These are phyloP conservation scores for Acipenser oxyrinchus DNA, from an alignment of 2,797 vertebrate genomes.

Conservation along the genomic window DNA sequence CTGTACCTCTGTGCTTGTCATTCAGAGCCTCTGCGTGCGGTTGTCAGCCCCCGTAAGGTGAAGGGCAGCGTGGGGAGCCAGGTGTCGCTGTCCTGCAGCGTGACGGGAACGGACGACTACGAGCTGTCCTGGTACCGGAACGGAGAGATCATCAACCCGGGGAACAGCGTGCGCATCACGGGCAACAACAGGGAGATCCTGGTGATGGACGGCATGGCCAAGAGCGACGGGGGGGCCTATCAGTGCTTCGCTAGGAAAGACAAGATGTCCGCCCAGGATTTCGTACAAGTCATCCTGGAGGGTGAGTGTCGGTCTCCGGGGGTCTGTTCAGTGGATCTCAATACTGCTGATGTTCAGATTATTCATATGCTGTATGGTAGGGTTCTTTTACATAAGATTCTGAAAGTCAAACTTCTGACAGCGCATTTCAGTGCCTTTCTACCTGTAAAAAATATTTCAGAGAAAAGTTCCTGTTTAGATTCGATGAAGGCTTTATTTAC, in stretches of 20 bases:
- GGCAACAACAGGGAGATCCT: conserved; percentile 84
- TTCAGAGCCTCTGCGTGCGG: conserved; percentile 85
- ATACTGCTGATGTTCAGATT: no score
- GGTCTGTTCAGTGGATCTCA: no score
- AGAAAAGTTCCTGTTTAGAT: no score
- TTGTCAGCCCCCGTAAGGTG: conserved; percentile 88
- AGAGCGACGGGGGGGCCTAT: conserved; percentile 93
- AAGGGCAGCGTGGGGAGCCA: conserved; percentile 95
- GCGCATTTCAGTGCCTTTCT: no score
- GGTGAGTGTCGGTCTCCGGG: conserved; percentile 57
- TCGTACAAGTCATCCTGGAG: conserved; percentile 92
- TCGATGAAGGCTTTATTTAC: no score
- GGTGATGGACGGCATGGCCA: conserved; percentile 94
- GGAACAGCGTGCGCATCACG: conserved; percentile 83
- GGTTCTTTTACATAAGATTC: no score
- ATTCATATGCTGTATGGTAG: no score
- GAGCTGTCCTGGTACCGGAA: conserved; percentile 96
- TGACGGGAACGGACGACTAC: conserved; percentile 85
- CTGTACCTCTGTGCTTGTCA: conserved; percentile 18
- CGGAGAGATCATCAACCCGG: conserved; percentile 84
- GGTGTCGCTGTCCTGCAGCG: conserved; percentile 90
- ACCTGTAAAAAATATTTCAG: no score
- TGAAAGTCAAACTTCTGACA: no score
- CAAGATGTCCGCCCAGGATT: conserved; percentile 96
- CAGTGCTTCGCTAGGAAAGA: conserved; percentile 92